Conservation (phyloP, 2,888 invertebrate species). For the Nebria brevicollis region DNA sequence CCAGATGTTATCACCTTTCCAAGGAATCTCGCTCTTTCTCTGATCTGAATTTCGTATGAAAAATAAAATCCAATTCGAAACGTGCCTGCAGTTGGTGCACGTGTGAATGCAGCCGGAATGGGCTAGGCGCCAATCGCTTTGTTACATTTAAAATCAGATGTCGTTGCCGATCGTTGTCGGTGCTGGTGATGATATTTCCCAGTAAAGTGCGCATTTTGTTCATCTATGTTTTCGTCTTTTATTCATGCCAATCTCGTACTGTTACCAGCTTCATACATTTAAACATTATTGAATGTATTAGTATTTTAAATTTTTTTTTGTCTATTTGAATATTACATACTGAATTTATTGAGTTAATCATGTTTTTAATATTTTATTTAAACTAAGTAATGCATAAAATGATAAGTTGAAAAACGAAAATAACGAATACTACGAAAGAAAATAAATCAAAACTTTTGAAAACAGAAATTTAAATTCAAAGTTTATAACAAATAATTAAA, state of each 20-base stretch:
- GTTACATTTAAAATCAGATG: neutral
- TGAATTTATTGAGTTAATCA: no score
- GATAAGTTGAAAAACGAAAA: no score
- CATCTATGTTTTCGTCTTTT: neutral
- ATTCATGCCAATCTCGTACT: neutral
- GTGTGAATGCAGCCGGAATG: neutral
- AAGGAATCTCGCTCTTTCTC: neutral
- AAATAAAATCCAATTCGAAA: constrained; percentile 44
- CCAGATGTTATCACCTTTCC: neutral
- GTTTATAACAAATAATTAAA: constrained; percentile 1
- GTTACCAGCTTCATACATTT: neutral
- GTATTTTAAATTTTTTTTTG: neutral
- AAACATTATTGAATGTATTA: neutral
- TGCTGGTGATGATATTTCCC: neutral
- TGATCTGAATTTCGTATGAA: constrained; percentile 26
- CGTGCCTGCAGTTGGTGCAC: constrained; percentile 17
- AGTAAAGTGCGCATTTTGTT: neutral
- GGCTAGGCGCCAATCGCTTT: constrained; percentile 3
- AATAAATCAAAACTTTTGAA: neutral
- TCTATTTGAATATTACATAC: neutral
- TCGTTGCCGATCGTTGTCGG: neutral
- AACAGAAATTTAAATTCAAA: neutral
- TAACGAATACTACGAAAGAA: no score
- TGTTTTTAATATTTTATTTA: no score
- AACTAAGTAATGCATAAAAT: no score